Percentiles rank a stretch among this genome's conserved stretches.
phyloP scores from a whole-genome alignment of 2,888 invertebrate species.

The Masnerella sp. region DNA sequence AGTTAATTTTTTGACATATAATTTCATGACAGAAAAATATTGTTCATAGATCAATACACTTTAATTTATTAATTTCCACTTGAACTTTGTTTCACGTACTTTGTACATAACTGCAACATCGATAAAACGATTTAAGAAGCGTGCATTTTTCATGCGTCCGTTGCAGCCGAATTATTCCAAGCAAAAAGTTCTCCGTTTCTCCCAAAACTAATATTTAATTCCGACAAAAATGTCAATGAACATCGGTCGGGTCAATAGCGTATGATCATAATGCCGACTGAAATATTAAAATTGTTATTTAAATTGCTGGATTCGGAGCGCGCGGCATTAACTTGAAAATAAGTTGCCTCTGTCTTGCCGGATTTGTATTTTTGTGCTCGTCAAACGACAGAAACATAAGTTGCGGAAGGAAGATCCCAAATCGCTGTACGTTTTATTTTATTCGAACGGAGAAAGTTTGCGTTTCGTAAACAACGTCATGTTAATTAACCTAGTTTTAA shows the following conservation, averaged over 20 bases:
- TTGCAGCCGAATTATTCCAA: too few relatives aligned
- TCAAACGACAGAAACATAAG: conserved; percentile 22
- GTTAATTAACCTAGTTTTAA: conserved; percentile 25
- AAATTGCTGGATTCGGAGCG: conserved; percentile 3
- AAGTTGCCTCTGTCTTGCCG: conserved; percentile 8
- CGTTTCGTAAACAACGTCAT: conserved; percentile 18
- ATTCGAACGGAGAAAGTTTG: conserved; percentile 6
- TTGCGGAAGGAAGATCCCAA: conserved; percentile 17
- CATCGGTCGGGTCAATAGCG: too few relatives aligned
- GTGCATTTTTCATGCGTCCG: not conserved
- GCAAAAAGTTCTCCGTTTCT: too few relatives aligned
- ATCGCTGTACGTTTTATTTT: conserved; percentile 28
- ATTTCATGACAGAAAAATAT: too few relatives aligned
- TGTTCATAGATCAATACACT: too few relatives aligned
- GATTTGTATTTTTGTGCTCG: conserved; percentile 12
- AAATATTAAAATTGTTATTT: conserved; percentile 2
- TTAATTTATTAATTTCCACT: too few relatives aligned
- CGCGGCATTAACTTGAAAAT: conserved; percentile 15
- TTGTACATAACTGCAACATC: conserved; percentile 4
- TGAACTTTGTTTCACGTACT: too few relatives aligned
- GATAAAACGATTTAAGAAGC: conserved; percentile 1
- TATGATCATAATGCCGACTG: not conserved
- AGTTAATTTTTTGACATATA: too few relatives aligned
- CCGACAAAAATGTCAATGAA: not conserved
- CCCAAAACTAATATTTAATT: not conserved